Evolutionary conservation across 1,140 invertebrate genomes (phyloP).

Genomic region (Diachasma alloeum): DNA sequence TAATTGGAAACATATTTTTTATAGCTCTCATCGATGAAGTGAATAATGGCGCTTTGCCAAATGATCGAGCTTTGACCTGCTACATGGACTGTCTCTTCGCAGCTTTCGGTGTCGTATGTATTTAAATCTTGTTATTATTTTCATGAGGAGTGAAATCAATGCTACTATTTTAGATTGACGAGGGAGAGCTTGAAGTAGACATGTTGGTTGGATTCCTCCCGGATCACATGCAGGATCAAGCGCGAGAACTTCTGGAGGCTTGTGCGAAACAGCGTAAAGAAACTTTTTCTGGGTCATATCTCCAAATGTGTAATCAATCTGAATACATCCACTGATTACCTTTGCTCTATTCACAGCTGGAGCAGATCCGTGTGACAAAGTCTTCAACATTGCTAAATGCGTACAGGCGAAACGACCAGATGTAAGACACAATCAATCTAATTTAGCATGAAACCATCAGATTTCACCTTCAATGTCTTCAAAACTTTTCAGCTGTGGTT

Average conservation of each 20-base stretch:
- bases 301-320: not conserved
- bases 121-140: not conserved
- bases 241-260: not conserved
- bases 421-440: conserved; percentile 38
- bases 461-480: not conserved
- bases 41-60: conserved; percentile 35
- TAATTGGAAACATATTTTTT: conserved; percentile 4
- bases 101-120: conserved; percentile 54
- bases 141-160: not conserved
- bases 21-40: conserved; percentile 53
- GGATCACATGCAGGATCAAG: conserved; percentile 24
- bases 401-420: conserved; percentile 41
- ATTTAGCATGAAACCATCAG: not conserved
- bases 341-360: conserved; percentile 36
- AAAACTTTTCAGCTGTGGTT: conserved; percentile 49
- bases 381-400: conserved; percentile 46
- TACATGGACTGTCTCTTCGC: conserved; percentile 59
- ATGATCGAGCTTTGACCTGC: conserved; percentile 50
- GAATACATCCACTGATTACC: not conserved
- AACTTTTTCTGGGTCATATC: not conserved
- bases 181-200: conserved; percentile 23
- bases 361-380: conserved; percentile 48
- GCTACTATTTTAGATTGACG: conserved; percentile 22
- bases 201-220: conserved; percentile 28
- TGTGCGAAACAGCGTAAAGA: conserved; percentile 21